phyloP scores from a whole-genome alignment of 1,140 invertebrate genomes.

The Drosophila lini region DNA sequence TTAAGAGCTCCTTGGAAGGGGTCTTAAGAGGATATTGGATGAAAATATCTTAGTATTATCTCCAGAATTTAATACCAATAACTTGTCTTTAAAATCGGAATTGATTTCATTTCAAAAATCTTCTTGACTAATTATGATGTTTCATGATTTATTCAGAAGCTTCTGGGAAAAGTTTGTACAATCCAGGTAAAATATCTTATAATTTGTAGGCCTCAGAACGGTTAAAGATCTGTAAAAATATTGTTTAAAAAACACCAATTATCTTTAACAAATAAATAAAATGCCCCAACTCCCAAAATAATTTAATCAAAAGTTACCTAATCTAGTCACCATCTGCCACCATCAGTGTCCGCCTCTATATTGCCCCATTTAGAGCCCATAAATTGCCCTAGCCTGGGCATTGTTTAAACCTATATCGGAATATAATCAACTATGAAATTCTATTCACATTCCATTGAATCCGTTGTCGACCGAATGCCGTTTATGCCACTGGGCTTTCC shows the following conservation, averaged over 20 bases:
- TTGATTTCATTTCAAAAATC: no score
- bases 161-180: no score
- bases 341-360: no score
- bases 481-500: constrained; percentile 45
- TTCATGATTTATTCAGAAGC: no score
- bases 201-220: no score
- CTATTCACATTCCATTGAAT: constrained; percentile 32
- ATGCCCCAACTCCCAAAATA: background rate
- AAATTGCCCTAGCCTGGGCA: constrained; percentile 1
- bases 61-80: no score
- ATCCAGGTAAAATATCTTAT: no score
- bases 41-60: background rate
- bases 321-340: background rate
- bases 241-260: no score
- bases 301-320: background rate
- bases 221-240: no score
- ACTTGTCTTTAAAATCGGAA: background rate
- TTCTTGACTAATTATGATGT: no score
- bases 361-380: background rate
- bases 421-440: constrained; percentile 43
- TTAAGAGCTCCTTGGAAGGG: background rate
- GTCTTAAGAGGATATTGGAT: background rate
- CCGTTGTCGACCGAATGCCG: constrained; percentile 29
- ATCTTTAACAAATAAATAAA: no score
- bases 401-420: constrained; percentile 26